Base-by-base conservation (phyloP, 2,797 vertebrate genomes). In the Scolopax bukidnonensis region DNA sequence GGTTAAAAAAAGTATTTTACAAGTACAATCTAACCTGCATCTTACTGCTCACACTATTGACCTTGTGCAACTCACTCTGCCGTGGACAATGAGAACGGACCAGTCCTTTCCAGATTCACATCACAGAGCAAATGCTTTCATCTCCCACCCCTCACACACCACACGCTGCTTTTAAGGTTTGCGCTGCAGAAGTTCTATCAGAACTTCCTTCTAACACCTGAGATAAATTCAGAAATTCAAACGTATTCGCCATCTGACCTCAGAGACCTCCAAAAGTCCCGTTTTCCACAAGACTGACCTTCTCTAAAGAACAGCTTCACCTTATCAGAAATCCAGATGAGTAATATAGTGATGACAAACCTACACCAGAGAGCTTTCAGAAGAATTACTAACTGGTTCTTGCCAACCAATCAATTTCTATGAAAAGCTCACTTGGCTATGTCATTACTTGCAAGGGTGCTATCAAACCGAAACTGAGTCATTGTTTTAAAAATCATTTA, bases 281-380 rank as follows among this genome's bases (percentile, higher is more conserved):
- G 6, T 33, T 81, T 41, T 17, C 18, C 20, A 6, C 27, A 74
- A 82, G 25, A n/a, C 63, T 9, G 18, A 67, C 32, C 12, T 60
- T 68, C 54, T 88, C 82, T 63, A 33, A 83, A 84, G 64, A 87
- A 88, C 25, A 76, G 36, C 21, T 93, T 51, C 60, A 84, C 40
- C 40, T 94, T 84, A 84, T 63, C 38, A 95, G 87, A 96, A 93
- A 93, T 41, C 40, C 59, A 74, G 56, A 93, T 91, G 85, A 96
- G 60, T 70, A 95, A 93, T 1, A 93, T 0, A 56, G 27, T 8
- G 32, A 84, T 88, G 80, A 93, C 74, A 95, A 96, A 76, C 28
- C n/a, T 48, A 65, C 5, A 76, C n/a, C 43, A 79, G 32, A 56
- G 63, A 64, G 63, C 60, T 93, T 94, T 77, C 24, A 5, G 65